These are phyloP conservation scores for Eunapius fragilis DNA, from an alignment of 37 sponge, comb jelly and placozoan genomes.

Conservation along the genomic window DNA sequence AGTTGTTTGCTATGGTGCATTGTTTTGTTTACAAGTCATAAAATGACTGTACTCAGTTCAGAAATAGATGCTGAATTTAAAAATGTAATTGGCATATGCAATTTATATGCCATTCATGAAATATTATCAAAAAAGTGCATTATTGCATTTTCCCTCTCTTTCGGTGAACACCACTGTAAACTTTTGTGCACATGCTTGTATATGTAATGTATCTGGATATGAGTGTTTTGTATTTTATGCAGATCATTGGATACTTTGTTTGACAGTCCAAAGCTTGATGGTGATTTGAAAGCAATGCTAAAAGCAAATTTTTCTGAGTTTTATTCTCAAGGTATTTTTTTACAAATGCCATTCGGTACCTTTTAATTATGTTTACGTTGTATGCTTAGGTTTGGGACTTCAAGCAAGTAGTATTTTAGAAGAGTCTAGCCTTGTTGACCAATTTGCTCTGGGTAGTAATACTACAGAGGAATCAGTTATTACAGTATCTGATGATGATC, in stretches of 20 bases:
- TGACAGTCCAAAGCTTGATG: slow-evolving; percentile 74
- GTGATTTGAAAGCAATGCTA: slow-evolving; percentile 51
- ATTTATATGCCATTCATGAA: too few species aligned
- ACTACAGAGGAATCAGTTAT: slow-evolving; percentile 11
- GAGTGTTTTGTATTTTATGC: too few species aligned
- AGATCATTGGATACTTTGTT: slow-evolving; percentile 80
- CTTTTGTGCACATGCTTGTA: background rate
- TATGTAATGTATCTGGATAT: background rate
- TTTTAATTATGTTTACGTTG: background rate
- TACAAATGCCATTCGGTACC: too few species aligned
- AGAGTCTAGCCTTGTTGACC: background rate
- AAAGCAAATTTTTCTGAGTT: slow-evolving; percentile 70
- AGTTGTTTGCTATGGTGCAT: too few species aligned
- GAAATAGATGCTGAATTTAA: too few species aligned
- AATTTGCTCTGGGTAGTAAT: background rate
- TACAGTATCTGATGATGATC: slow-evolving; percentile 24
- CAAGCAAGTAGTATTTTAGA: background rate
- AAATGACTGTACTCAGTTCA: too few species aligned
- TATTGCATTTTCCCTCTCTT: too few species aligned
- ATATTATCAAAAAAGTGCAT: too few species aligned
- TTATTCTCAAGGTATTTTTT: slow-evolving; percentile 6
- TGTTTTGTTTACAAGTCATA: too few species aligned
- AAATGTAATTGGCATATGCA: too few species aligned
- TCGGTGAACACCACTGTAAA: too few species aligned
- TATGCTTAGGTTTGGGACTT: background rate